Evolutionary conservation across 2,797 vertebrate species (phyloP).

Genomic region (Hydrophis major): DNA sequence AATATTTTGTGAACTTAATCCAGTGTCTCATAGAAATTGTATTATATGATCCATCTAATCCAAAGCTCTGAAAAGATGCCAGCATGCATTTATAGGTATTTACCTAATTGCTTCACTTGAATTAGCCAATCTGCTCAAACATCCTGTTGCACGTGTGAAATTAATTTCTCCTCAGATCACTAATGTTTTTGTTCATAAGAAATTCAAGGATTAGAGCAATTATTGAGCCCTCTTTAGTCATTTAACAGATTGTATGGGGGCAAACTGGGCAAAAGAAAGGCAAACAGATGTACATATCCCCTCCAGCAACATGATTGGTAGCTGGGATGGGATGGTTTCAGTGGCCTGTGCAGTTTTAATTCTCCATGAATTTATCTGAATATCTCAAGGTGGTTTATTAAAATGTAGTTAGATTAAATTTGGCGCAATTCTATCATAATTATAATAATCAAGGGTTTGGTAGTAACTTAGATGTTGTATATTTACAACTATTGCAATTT

Average conservation of each 20-base stretch:
- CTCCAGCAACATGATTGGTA: not conserved
- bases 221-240: not conserved
- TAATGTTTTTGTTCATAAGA: not conserved
- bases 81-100: not conserved
- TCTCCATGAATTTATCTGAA: not conserved
- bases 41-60: not conserved
- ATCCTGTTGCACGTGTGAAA: not conserved
- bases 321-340: not conserved
- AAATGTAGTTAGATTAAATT: not conserved
- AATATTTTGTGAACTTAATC: not conserved
- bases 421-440: slow-evolving; percentile 21
- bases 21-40: not conserved
- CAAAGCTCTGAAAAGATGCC: not conserved
- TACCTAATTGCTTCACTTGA: not conserved
- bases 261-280: not conserved
- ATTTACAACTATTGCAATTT: too few relatives aligned
- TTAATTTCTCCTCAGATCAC: not conserved
- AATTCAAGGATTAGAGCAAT: not conserved
- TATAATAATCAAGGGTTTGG: not conserved
- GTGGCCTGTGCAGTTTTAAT: not conserved
- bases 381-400: not conserved
- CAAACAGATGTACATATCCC: not conserved
- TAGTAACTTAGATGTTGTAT: not conserved
- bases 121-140: not conserved
- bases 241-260: not conserved